These are phyloP conservation scores for Mirza zaza DNA, from an alignment of 2,113 vertebrate genomes.

Conservation along the genomic window DNA sequence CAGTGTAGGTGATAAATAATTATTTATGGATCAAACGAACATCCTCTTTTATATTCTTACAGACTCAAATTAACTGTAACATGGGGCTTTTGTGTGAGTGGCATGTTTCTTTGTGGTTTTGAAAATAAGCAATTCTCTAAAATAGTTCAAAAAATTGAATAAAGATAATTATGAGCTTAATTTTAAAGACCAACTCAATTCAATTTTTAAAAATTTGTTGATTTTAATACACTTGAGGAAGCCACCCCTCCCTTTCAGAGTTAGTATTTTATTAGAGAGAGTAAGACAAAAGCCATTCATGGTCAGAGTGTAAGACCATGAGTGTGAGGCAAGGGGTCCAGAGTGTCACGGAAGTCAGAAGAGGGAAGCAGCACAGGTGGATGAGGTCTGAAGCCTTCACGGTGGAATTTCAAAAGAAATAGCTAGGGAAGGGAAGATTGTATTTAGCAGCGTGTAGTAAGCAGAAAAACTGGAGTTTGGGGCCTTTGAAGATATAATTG, in stretches of 20 bases:
- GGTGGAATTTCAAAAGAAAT: neutral
- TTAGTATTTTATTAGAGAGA: neutral
- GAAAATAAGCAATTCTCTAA: slow-evolving; percentile 2
- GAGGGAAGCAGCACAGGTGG: neutral
- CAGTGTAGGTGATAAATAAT: neutral
- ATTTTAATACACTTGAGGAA: neutral
- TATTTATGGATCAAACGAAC: neutral
- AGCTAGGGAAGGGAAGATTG: neutral
- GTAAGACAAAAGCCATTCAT: neutral
- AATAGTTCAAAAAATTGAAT: slow-evolving; percentile 12
- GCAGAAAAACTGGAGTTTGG: neutral
- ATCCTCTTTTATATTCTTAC: neutral
- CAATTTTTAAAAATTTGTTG: slow-evolving; percentile 20
- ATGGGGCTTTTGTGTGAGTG: neutral
- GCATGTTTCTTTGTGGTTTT: neutral
- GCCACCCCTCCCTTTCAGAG: neutral
- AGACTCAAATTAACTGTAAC: neutral
- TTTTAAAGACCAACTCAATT: neutral
- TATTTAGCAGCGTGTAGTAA: neutral
- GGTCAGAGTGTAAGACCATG: neutral
- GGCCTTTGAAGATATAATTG: neutral
- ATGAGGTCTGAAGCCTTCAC: neutral
- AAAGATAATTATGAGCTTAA: neutral
- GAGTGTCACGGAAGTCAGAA: neutral
- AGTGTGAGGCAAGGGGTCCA: neutral